Conservation (phyloP, 2,888 invertebrate species). For the Ephialtes manifestator region DNA sequence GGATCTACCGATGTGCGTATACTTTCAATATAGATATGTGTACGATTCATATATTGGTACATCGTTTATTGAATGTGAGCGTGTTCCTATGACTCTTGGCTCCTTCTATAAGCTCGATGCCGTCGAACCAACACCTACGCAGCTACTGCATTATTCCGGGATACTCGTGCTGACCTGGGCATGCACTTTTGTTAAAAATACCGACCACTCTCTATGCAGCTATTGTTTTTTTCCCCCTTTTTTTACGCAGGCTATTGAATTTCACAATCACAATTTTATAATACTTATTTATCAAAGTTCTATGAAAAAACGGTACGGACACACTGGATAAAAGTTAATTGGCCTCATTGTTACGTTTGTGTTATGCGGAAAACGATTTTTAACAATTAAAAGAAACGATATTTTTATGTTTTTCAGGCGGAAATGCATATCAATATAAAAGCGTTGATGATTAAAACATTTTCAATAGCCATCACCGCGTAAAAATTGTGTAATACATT, state of each 20-base stretch:
- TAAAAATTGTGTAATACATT: neutral
- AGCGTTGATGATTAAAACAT: neutral
- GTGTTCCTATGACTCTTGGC: constrained; percentile 58
- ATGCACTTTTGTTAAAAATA: constrained; percentile 30
- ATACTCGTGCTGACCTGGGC: neutral
- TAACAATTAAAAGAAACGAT: neutral
- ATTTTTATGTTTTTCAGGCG: neutral
- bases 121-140: constrained; percentile 6
- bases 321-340: neutral
- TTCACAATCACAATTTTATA: neutral
- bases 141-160: constrained; percentile 18
- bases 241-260: neutral
- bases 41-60: constrained; percentile 15
- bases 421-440: neutral
- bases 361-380: neutral
- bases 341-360: neutral
- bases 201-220: neutral
- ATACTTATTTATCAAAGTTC: neutral
- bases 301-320: neutral
- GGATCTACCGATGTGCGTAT: constrained; percentile 16
- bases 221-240: neutral
- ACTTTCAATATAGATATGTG: neutral
- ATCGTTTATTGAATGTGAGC: constrained; percentile 56
- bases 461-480: neutral
- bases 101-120: neutral